A percentile compares a stretch with the other conserved stretches of the same genome.
Conservation (phyloP, 2,888 invertebrate species). For the Amiota mariae region DNA sequence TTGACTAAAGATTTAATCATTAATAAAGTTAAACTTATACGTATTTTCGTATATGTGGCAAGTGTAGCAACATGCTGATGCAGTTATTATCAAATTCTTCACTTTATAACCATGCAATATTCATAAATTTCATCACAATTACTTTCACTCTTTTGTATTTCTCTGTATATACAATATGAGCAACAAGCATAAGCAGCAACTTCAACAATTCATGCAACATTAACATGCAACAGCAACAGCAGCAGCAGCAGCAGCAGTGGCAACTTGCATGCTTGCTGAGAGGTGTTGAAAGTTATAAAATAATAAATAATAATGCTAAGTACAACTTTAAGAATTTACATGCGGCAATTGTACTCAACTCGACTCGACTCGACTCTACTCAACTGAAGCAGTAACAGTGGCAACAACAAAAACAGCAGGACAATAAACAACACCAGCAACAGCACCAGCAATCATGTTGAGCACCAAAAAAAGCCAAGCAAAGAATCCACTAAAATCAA, state of each 20-base stretch:
- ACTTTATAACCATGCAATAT: slow-evolving; percentile 63
- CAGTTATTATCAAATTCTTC: slow-evolving; percentile 61
- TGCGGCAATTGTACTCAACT: slow-evolving; percentile 59
- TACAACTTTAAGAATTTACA: slow-evolving; percentile 71
- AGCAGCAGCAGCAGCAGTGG: slow-evolving; percentile 15
- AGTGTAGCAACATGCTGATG: slow-evolving; percentile 22
- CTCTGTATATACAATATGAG: slow-evolving; percentile 24
- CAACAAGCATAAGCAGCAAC: slow-evolving; percentile 52
- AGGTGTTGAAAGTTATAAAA: slow-evolving; percentile 70
- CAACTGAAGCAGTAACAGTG: slow-evolving; percentile 38
- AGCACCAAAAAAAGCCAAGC: slow-evolving; percentile 2
- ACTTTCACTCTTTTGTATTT: too few relatives aligned
- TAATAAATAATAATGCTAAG: slow-evolving; percentile 71
- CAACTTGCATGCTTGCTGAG: slow-evolving; percentile 63
- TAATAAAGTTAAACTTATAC: too few relatives aligned
- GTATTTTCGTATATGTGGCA: not conserved
- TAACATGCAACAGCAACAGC: slow-evolving; percentile 12
- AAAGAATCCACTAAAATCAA: not conserved
- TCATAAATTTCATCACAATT: slow-evolving; percentile 56
- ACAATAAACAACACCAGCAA: slow-evolving; percentile 34
- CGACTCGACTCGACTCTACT: slow-evolving; percentile 35
- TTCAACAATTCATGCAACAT: slow-evolving; percentile 46
- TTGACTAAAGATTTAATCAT: too few relatives aligned
- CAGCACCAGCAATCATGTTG: slow-evolving; percentile 49
- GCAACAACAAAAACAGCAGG: slow-evolving; percentile 25